phyloP scores from a whole-genome alignment of 2,113 vertebrate species.

The Maccullochella peelii region DNA sequence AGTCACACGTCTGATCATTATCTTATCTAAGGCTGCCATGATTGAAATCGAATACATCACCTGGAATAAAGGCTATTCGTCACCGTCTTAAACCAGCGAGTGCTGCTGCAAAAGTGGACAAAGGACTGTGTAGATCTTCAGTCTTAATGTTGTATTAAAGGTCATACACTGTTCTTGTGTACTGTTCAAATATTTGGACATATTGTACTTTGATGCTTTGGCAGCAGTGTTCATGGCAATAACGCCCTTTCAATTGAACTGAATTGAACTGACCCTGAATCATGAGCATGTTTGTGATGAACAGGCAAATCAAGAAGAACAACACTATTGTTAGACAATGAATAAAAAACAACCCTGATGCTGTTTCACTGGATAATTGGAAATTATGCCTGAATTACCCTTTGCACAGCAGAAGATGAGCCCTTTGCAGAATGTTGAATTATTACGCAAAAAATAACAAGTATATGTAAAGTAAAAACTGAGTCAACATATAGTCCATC shows the following conservation, averaged over 20 bases:
- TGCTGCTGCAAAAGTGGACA: slow-evolving; percentile 3
- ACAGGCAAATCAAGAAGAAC: neutral
- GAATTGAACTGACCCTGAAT: neutral
- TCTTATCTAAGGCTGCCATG: slow-evolving; percentile 37
- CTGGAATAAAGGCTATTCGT: slow-evolving; percentile 34
- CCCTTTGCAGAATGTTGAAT: neutral
- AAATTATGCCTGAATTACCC: neutral
- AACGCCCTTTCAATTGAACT: too few species aligned
- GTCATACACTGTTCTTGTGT: too few species aligned
- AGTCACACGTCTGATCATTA: slow-evolving; percentile 56
- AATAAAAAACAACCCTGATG: neutral
- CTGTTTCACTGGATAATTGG: neutral
- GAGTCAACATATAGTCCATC: neutral
- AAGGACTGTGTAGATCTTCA: too few species aligned
- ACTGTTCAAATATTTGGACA: too few species aligned
- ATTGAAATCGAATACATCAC: slow-evolving; percentile 51
- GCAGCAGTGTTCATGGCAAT: too few species aligned
- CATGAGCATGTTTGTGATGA: neutral
- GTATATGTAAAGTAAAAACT: neutral
- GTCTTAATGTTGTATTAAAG: too few species aligned
- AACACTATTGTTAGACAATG: neutral
- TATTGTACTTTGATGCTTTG: too few species aligned
- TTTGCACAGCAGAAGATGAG: slow-evolving; percentile 1
- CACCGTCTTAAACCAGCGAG: neutral
- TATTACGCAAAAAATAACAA: neutral